These are phyloP conservation scores for Oplegnathus fasciatus DNA, from an alignment of 2,113 vertebrate species.

Conservation along the genomic window DNA sequence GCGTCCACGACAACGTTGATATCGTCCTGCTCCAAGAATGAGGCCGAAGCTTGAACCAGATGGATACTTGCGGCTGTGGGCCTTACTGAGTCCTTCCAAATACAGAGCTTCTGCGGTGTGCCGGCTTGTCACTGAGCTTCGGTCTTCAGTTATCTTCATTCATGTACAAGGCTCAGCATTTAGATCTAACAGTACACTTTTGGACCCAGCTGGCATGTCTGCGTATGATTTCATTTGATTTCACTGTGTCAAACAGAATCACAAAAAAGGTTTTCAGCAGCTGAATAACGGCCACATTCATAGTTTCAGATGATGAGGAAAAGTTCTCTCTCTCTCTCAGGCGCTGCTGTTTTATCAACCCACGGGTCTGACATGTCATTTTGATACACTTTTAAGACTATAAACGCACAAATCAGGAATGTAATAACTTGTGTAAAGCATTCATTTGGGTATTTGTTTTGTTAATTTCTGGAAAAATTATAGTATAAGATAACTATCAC, in stretches of 20 bases:
- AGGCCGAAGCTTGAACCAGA: slow-evolving; percentile 5
- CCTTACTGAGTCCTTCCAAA: slow-evolving; percentile 26
- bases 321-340: slow-evolving; percentile 32
- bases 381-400: slow-evolving; percentile 60
- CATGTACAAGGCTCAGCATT: slow-evolving; percentile 43
- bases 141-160: slow-evolving; percentile 2
- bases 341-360: slow-evolving; percentile 34
- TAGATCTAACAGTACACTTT: slow-evolving; percentile 3
- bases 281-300: slow-evolving; percentile 3
- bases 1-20: slow-evolving; percentile 94
- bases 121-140: slow-evolving; percentile 11
- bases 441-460: slow-evolving; percentile 29
- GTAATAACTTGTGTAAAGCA: slow-evolving; percentile 46
- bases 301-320: slow-evolving; percentile 22
- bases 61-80: slow-evolving; percentile 1
- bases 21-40: slow-evolving; percentile 90
- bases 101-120: slow-evolving; percentile 37
- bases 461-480: neutral
- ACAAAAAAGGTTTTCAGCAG: slow-evolving; percentile 10
- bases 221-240: slow-evolving; percentile 38
- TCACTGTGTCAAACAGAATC: slow-evolving; percentile 22
- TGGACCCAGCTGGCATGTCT: neutral
- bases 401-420: slow-evolving; percentile 68
- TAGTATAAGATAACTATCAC: neutral
- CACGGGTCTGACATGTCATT: slow-evolving; percentile 44